These are phyloP conservation scores for Cygnus buccinator DNA, from an alignment of 2,113 vertebrate genomes.

Conservation along the genomic window DNA sequence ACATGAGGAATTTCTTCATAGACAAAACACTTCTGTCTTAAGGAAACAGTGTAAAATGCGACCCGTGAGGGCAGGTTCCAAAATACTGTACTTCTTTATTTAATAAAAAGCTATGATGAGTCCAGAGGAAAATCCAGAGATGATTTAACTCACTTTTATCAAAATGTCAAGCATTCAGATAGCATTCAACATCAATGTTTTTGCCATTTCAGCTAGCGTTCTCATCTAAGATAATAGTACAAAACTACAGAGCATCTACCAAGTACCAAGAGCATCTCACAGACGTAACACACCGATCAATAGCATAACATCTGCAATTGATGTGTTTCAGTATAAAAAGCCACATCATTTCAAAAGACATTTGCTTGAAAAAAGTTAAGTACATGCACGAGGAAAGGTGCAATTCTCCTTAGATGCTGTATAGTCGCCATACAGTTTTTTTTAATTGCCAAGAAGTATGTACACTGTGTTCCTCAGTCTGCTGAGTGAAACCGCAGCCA, in stretches of 20 bases:
- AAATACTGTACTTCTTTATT: neutral
- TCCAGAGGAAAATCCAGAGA: neutral
- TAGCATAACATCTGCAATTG: neutral
- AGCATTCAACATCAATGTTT: neutral
- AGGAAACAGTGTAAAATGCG: neutral
- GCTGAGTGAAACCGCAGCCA: neutral
- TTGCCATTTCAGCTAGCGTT: neutral
- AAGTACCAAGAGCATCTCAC: neutral
- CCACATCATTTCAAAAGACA: neutral
- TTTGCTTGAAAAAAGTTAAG: no score
- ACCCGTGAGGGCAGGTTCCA: neutral
- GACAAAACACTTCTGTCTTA: neutral
- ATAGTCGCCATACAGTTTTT: neutral
- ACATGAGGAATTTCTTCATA: neutral
- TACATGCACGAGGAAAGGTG: neutral
- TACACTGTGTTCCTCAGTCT: neutral
- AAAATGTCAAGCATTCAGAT: neutral
- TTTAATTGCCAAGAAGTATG: fast-evolving
- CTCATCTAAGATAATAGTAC: neutral
- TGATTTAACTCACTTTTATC: neutral
- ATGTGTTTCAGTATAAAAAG: neutral
- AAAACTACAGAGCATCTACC: neutral
- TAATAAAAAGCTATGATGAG: neutral
- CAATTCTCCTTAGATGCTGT: neutral
- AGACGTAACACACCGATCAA: neutral